A percentile compares a stretch with the other conserved stretches of the same genome.
Conservation (phyloP, 1,140 invertebrate genomes). For the Lepidurus arcticus region DNA sequence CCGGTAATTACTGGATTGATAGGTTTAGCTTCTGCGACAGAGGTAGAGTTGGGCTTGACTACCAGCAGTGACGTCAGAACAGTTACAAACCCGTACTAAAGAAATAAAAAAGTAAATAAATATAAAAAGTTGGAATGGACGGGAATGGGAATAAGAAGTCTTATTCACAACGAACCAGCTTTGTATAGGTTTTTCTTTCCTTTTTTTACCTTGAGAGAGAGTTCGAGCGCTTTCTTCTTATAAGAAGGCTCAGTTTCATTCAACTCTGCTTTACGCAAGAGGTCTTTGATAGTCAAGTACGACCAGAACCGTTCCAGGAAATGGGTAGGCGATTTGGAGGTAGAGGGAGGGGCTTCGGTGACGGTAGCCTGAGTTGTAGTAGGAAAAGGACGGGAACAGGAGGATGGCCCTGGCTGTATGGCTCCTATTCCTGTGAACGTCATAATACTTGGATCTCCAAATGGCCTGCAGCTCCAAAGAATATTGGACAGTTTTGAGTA, state of each 20-base stretch:
- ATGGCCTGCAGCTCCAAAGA: not conserved
- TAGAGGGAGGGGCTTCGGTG: conserved; percentile 35
- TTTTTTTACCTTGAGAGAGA: conserved; percentile 47
- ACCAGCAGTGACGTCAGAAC: conserved; percentile 63
- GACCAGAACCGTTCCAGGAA: conserved; percentile 62
- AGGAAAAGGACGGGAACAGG: not conserved
- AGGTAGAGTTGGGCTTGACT: conserved; percentile 54
- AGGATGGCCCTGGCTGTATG: not conserved
- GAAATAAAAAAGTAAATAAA: conserved; percentile 27
- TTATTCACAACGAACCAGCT: not conserved
- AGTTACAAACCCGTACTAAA: conserved; percentile 62
- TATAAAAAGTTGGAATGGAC: conserved; percentile 20
- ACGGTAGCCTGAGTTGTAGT: not conserved
- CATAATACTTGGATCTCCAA: too few species aligned
- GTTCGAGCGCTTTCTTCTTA: conserved; percentile 45
- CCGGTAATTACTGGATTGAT: too few species aligned
- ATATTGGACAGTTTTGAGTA: not conserved
- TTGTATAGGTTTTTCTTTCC: not conserved
- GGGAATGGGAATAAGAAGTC: too few species aligned
- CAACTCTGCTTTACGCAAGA: conserved; percentile 47
- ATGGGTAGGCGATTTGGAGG: conserved; percentile 35
- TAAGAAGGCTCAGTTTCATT: conserved; percentile 24
- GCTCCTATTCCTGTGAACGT: not conserved
- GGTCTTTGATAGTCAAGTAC: conserved; percentile 54
- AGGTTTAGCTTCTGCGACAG: conserved; percentile 23